Conservation (phyloP, 2,797 vertebrate genomes). For the Rhyacichthys aspro region DNA sequence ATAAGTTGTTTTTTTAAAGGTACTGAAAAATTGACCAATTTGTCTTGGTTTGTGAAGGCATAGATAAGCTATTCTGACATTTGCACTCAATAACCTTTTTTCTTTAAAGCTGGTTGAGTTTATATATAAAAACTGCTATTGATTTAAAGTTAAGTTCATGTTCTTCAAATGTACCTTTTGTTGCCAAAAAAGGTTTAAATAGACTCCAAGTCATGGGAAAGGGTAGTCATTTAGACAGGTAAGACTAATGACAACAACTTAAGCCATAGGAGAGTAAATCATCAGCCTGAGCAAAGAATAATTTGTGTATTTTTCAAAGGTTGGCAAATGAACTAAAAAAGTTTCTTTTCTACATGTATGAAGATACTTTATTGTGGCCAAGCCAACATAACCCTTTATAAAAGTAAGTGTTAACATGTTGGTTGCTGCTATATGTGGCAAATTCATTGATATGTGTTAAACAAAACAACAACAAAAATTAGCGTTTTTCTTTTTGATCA, state of each 20-base stretch:
- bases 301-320: neutral
- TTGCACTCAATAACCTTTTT: constrained; percentile 4
- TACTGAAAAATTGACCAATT: neutral
- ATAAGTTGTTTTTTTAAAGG: too few species aligned
- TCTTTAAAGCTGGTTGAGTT: neutral
- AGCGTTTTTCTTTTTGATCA: too few species aligned
- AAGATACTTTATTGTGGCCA: too few species aligned
- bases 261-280: constrained; percentile 47
- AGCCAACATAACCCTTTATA: too few species aligned
- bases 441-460: too few species aligned
- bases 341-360: too few species aligned
- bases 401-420: too few species aligned
- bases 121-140: neutral
- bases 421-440: too few species aligned
- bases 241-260: constrained; percentile 31
- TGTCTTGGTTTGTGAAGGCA: neutral
- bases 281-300: constrained; percentile 51
- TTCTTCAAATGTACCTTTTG: neutral
- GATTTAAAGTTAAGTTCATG: constrained; percentile 9
- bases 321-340: neutral
- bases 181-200: constrained; percentile 9
- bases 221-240: constrained; percentile 22
- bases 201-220: constrained; percentile 19
- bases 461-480: too few species aligned
- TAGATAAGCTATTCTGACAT: constrained; percentile 11